Conservation (phyloP, 2,797 vertebrate genomes). For the Okamejei kenojei region DNA sequence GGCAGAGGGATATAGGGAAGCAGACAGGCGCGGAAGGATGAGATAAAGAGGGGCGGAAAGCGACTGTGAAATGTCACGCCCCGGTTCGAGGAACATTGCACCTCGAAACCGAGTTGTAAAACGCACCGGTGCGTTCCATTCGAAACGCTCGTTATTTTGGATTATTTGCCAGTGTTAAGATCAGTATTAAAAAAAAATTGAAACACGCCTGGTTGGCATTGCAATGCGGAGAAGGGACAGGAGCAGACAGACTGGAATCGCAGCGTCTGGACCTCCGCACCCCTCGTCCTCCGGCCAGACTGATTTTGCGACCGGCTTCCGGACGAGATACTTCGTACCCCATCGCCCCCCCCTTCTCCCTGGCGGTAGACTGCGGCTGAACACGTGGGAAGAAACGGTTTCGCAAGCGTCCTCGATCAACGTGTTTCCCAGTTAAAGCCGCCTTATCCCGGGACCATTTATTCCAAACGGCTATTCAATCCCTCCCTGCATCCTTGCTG, state of each 20-base stretch:
- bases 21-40: neutral
- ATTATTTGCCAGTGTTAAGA: neutral
- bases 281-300: neutral
- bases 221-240: neutral
- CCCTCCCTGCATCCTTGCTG: too few relatives aligned
- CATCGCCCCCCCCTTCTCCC: conserved; percentile 45
- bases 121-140: neutral
- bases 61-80: neutral
- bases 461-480: too few relatives aligned
- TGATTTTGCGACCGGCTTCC: conserved; percentile 46
- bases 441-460: too few relatives aligned
- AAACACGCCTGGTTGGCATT: neutral
- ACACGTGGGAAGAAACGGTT: too few relatives aligned
- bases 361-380: too few relatives aligned
- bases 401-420: too few relatives aligned
- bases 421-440: too few relatives aligned
- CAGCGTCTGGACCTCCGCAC: neutral
- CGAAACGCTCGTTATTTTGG: neutral
- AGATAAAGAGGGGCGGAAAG: neutral
- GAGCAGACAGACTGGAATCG: neutral
- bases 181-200: neutral
- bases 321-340: conserved; percentile 44
- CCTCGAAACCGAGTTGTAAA: neutral
- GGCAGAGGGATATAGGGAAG: conserved; percentile 22
- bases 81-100: neutral